A percentile compares a stretch with the other conserved stretches of the same genome.
Conservation (phyloP, 2,113 vertebrate species). For the Talpa occidentalis region DNA sequence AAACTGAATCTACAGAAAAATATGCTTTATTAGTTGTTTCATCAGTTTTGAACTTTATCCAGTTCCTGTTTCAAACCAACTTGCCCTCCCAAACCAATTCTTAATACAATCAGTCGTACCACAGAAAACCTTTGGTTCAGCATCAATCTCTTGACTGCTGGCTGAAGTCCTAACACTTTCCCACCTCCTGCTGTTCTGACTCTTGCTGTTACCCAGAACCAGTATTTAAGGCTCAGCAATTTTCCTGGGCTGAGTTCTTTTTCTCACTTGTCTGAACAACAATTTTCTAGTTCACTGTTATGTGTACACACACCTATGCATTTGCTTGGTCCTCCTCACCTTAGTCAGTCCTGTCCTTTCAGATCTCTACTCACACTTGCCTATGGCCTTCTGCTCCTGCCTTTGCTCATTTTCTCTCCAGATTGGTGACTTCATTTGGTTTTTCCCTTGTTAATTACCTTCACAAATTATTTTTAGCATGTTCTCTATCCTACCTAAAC, state of each 20-base stretch:
- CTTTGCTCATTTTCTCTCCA: background rate
- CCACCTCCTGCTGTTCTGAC: background rate
- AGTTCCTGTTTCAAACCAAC: background rate
- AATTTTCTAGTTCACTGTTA: background rate
- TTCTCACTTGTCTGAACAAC: background rate
- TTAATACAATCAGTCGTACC: background rate
- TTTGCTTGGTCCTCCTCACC: background rate
- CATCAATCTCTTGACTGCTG: background rate
- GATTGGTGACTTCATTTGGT: background rate
- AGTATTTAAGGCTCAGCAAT: background rate
- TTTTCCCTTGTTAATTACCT: background rate
- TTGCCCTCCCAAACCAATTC: background rate
- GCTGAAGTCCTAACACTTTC: background rate
- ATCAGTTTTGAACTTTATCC: background rate
- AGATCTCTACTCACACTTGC: background rate
- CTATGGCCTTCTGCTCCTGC: background rate
- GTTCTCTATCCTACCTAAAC: background rate
- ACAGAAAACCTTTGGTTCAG: background rate
- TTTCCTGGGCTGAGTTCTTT: background rate
- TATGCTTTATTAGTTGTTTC: background rate
- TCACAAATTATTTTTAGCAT: background rate
- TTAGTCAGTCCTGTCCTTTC: background rate
- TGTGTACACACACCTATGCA: no score
- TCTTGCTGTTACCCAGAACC: background rate
- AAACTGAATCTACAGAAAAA: constrained; percentile 13